These are phyloP conservation scores for Pipra filicauda DNA, from an alignment of 2,113 vertebrate species.

Conservation along the genomic window DNA sequence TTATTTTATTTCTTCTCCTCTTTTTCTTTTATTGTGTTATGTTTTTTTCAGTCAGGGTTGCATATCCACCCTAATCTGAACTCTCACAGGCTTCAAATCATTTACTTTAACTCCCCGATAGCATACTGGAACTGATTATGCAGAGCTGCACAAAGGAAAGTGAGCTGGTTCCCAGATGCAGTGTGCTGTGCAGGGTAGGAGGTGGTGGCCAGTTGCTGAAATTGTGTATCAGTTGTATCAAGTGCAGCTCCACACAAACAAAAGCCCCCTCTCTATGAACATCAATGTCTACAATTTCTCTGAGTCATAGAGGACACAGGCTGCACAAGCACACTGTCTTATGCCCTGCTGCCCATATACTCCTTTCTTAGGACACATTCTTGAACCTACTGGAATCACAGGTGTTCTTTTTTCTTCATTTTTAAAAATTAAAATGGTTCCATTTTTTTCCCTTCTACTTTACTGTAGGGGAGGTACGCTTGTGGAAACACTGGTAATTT, in stretches of 20 bases:
- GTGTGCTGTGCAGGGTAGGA: neutral
- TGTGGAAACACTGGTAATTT: neutral
- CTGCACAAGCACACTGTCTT: neutral
- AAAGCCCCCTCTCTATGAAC: neutral
- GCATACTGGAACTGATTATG: neutral
- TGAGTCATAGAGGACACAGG: fast-evolving
- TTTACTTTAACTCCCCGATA: neutral
- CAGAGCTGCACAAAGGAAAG: neutral
- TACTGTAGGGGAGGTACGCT: neutral
- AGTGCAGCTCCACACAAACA: neutral
- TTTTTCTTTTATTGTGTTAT: neutral
- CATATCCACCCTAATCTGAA: neutral
- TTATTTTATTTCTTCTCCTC: neutral
- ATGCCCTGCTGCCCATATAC: fast-evolving
- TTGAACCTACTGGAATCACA: neutral
- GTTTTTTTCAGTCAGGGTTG: neutral
- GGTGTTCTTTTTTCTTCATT: neutral
- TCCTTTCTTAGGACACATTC: neutral
- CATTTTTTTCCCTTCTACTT: neutral
- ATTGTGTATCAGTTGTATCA: neutral
- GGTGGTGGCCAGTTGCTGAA: neutral
- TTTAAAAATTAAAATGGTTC: neutral
- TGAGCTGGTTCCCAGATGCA: neutral
- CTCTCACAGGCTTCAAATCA: neutral
- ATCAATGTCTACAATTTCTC: neutral